These are phyloP conservation scores for Morone saxatilis DNA, from an alignment of 2,113 vertebrate species.

Conservation along the genomic window DNA sequence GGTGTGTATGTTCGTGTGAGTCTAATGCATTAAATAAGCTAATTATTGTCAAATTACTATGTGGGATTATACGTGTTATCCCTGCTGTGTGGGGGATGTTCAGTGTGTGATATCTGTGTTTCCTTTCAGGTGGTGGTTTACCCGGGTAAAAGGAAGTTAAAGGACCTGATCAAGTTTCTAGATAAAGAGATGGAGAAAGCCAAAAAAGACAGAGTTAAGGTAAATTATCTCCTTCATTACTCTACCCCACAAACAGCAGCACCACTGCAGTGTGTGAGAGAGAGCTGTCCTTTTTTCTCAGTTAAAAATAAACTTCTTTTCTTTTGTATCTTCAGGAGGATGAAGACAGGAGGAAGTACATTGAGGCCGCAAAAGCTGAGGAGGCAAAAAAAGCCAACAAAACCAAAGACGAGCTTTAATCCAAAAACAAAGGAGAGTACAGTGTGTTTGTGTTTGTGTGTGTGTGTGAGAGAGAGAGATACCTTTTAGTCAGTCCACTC, in stretches of 20 bases:
- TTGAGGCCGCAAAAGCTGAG: conserved; percentile 73
- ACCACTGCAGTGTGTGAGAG: conserved; percentile 1
- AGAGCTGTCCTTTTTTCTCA: neutral
- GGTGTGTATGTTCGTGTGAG: neutral
- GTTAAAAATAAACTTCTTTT: conserved; percentile 48
- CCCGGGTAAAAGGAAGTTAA: conserved; percentile 72
- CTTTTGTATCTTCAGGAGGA: conserved; percentile 78
- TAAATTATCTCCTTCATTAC: conserved; percentile 37
- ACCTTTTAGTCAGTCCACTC: neutral
- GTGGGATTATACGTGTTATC: neutral
- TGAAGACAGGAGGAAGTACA: conserved; percentile 80
- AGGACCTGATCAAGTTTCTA: conserved; percentile 78
- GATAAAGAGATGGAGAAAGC: conserved; percentile 80
- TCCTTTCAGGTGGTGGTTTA: conserved; percentile 79
- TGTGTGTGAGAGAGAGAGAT: neutral
- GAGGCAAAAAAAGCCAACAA: conserved; percentile 64
- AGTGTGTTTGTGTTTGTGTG: neutral
- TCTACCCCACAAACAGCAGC: neutral
- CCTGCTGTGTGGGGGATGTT: neutral
- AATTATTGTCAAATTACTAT: neutral
- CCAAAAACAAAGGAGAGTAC: neutral
- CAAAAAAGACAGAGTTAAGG: conserved; percentile 79
- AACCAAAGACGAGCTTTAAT: conserved; percentile 76
- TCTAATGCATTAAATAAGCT: neutral
- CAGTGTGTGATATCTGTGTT: conserved; percentile 14